Evolutionary conservation across 2,113 vertebrate genomes (phyloP).

Genomic region (Alethe diademata): DNA sequence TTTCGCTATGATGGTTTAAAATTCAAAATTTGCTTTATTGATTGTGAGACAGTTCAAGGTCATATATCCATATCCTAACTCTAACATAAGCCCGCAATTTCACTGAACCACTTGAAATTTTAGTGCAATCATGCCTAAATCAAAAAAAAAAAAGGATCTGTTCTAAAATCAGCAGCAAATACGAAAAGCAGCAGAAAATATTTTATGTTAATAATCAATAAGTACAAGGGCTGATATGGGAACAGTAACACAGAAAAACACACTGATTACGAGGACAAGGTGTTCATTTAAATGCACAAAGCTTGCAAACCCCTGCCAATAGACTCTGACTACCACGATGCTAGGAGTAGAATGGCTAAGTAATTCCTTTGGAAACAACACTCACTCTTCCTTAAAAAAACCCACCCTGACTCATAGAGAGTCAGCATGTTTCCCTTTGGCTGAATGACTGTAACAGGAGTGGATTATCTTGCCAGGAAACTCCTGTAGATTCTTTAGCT

Average conservation of each 20-base stretch:
- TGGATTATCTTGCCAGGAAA: neutral
- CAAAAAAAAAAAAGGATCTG: neutral
- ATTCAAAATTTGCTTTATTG: neutral
- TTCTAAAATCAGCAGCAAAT: neutral
- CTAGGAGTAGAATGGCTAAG: neutral
- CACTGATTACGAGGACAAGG: neutral
- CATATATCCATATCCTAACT: neutral
- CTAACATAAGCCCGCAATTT: neutral
- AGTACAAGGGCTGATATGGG: neutral
- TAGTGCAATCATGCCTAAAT: neutral
- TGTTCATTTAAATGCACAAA: neutral
- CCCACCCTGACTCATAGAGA: neutral
- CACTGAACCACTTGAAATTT: neutral
- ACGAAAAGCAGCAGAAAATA: neutral
- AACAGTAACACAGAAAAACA: neutral
- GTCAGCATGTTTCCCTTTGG: neutral
- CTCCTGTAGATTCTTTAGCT: neutral
- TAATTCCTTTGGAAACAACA: neutral
- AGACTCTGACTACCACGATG: neutral
- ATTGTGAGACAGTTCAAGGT: rapidly evolving
- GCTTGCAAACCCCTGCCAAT: neutral
- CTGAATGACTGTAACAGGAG: neutral
- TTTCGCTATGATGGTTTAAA: neutral
- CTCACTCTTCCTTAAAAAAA: neutral
- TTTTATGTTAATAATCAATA: neutral